Base-by-base conservation (phyloP, 2,888 invertebrate genomes). In the Antitype chi region DNA sequence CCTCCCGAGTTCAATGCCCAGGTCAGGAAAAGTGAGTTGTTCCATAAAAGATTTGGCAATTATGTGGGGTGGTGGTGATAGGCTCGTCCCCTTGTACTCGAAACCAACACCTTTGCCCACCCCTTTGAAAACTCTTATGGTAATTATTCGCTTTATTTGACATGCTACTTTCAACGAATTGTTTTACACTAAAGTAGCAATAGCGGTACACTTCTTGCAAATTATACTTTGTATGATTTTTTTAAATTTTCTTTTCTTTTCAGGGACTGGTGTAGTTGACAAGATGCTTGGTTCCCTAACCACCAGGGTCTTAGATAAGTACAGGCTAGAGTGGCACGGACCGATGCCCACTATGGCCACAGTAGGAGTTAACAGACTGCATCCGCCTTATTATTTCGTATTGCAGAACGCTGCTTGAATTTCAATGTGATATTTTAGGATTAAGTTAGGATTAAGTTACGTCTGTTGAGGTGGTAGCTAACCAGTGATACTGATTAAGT, bases 261-360 rank as follows among this genome's bases (percentile, higher is more conserved):
- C 57, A 78, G 78, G 93, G 0, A 87, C 94, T 7, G 94, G 93
- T 0, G 87, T 94, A 15, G 93, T 94, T 0, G 90, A 90, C 13
- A 91, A 91, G n/a, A 94, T 96, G 92, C 88, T 96, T 2, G 87
- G 93, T 0, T 89, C 93, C 0, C 74, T 96, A 1, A 91, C 94
- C 0, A 92, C 92, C 1, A 90, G 93, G 69, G 91, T 96, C 0
- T 79, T 96, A 2, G 95, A 94, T 25, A 93, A 93, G 76, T 96
- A 95, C 76, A 91, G 96, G 38, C 81, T 96, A n/a, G 96, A 96
- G 76, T 96, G 96, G 96, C 96, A 96, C 75, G 96, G 96, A 0
- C 94, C 95, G 0, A 67, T 89, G 0, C 95, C 96, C 0, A 93
- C 86, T 15, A 88, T 94, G 72, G 89, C 91, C 0, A 94, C 94